Conservation (phyloP, 1,140 invertebrate genomes). For the Apis dorsata region DNA sequence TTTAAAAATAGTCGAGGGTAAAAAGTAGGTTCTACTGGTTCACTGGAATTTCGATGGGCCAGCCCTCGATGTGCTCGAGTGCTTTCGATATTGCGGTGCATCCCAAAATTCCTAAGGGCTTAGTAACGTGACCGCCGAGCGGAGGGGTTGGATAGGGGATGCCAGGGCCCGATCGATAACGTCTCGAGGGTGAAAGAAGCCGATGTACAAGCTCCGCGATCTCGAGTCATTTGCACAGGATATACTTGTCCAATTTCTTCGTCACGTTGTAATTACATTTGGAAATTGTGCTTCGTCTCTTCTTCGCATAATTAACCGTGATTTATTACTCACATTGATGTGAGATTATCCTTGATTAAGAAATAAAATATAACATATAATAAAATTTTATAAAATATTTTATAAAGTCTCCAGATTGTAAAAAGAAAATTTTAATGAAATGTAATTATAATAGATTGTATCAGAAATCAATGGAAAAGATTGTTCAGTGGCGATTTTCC, state of each 20-base stretch:
- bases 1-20: neutral
- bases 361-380: too few relatives aligned
- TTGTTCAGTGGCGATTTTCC: too few relatives aligned
- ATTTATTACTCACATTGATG: too few relatives aligned
- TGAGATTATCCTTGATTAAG: too few relatives aligned
- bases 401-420: too few relatives aligned
- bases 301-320: too few relatives aligned
- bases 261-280: too few relatives aligned
- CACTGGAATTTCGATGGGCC: constrained; percentile 29
- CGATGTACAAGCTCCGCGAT: constrained; percentile 8
- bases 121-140: constrained; percentile 32
- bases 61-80: neutral
- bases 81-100: constrained; percentile 38
- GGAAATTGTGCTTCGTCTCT: too few relatives aligned
- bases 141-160: neutral
- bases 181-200: constrained; percentile 49
- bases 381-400: too few relatives aligned
- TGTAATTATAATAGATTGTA: too few relatives aligned
- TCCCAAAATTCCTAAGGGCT: constrained; percentile 50
- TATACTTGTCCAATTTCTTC: constrained; percentile 29
- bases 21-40: constrained; percentile 9
- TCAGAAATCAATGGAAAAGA: too few relatives aligned
- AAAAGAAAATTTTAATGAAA: too few relatives aligned
- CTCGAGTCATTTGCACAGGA: constrained; percentile 57
- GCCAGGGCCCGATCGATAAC: constrained; percentile 49